Conservation (phyloP, 2,888 invertebrate genomes). For the Rutpela maculata region DNA sequence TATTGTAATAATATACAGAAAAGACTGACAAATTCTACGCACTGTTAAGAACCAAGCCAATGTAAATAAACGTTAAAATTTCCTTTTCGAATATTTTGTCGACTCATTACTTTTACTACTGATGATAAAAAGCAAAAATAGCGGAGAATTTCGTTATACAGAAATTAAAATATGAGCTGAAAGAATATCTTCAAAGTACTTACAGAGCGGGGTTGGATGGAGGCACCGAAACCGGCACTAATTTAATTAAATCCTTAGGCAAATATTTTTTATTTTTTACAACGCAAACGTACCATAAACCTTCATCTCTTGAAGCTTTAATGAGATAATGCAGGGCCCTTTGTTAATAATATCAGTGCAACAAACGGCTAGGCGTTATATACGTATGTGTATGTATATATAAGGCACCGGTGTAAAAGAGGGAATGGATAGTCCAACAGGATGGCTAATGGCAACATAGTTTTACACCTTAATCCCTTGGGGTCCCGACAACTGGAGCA, state of each 20-base stretch:
- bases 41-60: no score
- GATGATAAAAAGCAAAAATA: neutral
- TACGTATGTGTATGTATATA: conserved; percentile 7
- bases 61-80: neutral
- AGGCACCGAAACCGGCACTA: conserved; percentile 8
- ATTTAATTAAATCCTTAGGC: conserved; percentile 18
- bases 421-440: conserved; percentile 32
- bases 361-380: conserved; percentile 26
- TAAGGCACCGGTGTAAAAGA: neutral
- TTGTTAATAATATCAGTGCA: conserved; percentile 20
- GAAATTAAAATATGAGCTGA: conserved; percentile 2
- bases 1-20: no score
- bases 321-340: conserved; percentile 39
- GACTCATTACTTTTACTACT: neutral
- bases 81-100: neutral
- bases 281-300: conserved; percentile 14
- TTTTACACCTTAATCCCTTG: conserved; percentile 70
- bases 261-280: conserved; percentile 27
- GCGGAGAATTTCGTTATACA: neutral
- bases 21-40: no score
- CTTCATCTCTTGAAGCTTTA: conserved; percentile 2
- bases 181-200: conserved; percentile 3
- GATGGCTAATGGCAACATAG: conserved; percentile 59
- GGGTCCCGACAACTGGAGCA: conserved; percentile 66
- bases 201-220: neutral